Evolutionary conservation across 1,140 invertebrate species (phyloP), one percentile per base, ranked within the genome.

Genomic region (Leptinotarsa lineolata): DNA sequence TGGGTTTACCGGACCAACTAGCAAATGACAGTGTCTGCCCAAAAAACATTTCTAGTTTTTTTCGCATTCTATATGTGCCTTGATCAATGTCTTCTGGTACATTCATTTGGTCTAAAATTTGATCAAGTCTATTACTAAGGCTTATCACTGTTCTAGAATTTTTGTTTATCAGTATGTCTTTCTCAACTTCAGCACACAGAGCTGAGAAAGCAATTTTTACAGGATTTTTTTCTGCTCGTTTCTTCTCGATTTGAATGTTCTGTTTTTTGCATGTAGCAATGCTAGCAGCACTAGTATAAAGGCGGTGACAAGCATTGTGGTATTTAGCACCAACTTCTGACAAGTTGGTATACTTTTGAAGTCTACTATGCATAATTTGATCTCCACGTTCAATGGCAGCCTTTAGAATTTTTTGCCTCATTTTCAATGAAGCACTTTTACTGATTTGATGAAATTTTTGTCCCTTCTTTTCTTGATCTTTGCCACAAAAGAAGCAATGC

Each of bases 21-120:
- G 48, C 48, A 54, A 54, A 54, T 13, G 48, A 54, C 15, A 54
- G 48, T n/a, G 15, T 54, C 48, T 54, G 48, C 5, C 48, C 48
- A 3, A 54, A 54, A 54, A 16, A 18, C 15, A 18, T 54, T 3
- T 54, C 48, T 54, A 54, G 48, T n/a, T 54, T 54, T n/a, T n/a
- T 54, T 13, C 48, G 15, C 48, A 54, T 54, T 18, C 48, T 54
- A 54, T 54, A 54, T 54, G 48, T 54, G 6, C 48, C 48, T 54
- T 54, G 48, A 13, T 54, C 48, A 54, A 54, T 8, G n/a, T 54
- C 48, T 54, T 54, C 48, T 5, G 48, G 48, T 54, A 54, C 48
- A 54, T 54, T 54, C 48, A 54, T 54, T 54, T 54, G 48, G n/a
- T 54, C 48, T n/a, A 54, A 18, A 54, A 54, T 54, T 54, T 54